Percentiles rank a stretch among this genome's conserved stretches.
Evolutionary conservation across 2,797 vertebrate species (phyloP).

Genomic region (Delichon dasypus): DNA sequence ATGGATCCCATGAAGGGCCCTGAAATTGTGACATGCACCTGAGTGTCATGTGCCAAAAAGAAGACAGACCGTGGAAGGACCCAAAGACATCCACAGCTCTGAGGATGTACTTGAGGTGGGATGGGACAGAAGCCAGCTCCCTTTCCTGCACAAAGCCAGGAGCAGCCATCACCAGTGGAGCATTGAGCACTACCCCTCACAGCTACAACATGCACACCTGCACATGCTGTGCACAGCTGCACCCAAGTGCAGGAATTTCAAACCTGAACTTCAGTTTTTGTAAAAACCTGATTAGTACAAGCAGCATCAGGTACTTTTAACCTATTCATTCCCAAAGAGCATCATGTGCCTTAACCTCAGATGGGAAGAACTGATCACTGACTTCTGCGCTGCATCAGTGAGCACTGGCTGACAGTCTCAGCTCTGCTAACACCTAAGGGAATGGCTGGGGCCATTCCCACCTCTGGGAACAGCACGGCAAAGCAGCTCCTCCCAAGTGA

Average conservation of each 20-base stretch:
- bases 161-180: not conserved
- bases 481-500: not conserved
- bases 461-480: not conserved
- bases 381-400: fast-evolving
- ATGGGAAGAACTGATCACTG: not conserved
- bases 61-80: not conserved
- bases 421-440: not conserved
- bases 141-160: not conserved
- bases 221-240: fast-evolving
- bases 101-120: not conserved
- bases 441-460: not conserved
- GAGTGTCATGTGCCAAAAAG: not conserved
- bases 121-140: not conserved
- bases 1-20: not conserved
- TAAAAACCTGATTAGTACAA: not conserved
- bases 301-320: not conserved
- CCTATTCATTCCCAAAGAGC: not conserved
- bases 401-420: not conserved
- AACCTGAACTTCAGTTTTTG: not conserved
- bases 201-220: not conserved
- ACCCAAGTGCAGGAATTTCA: not conserved
- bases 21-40: not conserved
- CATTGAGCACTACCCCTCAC: fast-evolving
- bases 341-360: not conserved
- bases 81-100: not conserved